Percentiles rank a stretch among this genome's conserved stretches.
These are phyloP conservation scores for Chaenodraco wilsoni DNA, from an alignment of 2,797 vertebrate genomes.

Conservation along the genomic window DNA sequence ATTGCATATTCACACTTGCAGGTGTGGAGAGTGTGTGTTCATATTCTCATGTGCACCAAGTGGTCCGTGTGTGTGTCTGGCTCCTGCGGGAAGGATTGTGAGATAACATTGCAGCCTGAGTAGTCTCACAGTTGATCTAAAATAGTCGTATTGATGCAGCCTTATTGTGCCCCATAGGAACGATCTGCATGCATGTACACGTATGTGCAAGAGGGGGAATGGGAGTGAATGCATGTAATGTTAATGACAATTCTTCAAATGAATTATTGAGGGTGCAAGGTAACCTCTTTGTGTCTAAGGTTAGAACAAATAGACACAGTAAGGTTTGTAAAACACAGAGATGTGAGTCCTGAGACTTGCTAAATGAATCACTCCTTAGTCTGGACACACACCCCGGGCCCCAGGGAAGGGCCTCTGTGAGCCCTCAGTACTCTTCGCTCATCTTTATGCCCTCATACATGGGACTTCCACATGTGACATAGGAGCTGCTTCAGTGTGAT, in stretches of 20 bases:
- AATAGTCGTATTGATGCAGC: neutral
- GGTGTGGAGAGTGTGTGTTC: too few relatives aligned
- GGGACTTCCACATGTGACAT: conserved; percentile 57
- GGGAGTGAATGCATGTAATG: neutral
- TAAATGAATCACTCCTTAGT: conserved; percentile 74
- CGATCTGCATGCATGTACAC: conserved; percentile 16
- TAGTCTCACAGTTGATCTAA: conserved; percentile 39
- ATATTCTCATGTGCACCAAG: too few relatives aligned
- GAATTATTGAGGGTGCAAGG: neutral
- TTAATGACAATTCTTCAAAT: conserved; percentile 8
- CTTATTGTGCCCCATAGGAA: conserved; percentile 28
- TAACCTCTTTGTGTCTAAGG: conserved; percentile 14
- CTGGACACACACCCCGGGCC: conserved; percentile 65
- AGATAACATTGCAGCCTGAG: conserved; percentile 39
- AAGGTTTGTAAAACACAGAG: neutral
- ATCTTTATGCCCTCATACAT: conserved; percentile 57
- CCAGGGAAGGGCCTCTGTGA: conserved; percentile 48
- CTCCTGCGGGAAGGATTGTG: conserved; percentile 49
- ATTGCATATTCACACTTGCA: neutral
- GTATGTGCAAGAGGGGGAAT: neutral
- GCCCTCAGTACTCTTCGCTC: conserved; percentile 60
- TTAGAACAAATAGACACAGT: neutral
- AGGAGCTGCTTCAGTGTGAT: conserved; percentile 48
- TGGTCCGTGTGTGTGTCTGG: too few relatives aligned
- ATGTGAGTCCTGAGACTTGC: conserved; percentile 60